phyloP scores from a whole-genome alignment of 2,113 vertebrate genomes.

The Lethenteron reissneri region DNA sequence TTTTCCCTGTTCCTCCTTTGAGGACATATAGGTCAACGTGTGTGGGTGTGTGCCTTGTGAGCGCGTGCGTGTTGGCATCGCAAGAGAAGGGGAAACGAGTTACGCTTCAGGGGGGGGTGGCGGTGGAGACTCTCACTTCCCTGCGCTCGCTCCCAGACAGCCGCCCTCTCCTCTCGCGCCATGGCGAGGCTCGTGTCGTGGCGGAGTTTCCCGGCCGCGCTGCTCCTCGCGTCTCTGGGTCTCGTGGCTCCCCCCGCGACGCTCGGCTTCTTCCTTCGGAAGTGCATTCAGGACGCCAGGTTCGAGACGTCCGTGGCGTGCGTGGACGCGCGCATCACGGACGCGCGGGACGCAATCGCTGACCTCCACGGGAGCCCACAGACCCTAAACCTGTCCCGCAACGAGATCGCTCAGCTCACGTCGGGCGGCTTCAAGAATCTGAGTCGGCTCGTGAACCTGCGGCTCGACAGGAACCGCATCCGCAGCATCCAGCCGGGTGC shows the following conservation, averaged over 20 bases:
- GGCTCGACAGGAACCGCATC: conserved; percentile 22
- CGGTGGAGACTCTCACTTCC: too few species aligned
- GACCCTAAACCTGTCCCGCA: conserved; percentile 17
- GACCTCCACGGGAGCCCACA: conserved; percentile 20
- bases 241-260: conserved; percentile 11
- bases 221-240: neutral
- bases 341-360: conserved; percentile 12
- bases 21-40: too few species aligned
- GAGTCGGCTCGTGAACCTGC: conserved; percentile 16
- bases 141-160: too few species aligned
- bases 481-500: conserved; percentile 15
- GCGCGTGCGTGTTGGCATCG: too few species aligned
- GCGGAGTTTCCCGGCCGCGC: too few species aligned
- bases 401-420: conserved; percentile 11
- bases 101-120: too few species aligned
- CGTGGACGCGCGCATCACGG: conserved; percentile 12
- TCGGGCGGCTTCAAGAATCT: conserved; percentile 17
- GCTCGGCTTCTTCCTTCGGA: conserved; percentile 26
- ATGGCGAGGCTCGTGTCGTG: too few species aligned
- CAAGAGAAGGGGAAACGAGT: too few species aligned
- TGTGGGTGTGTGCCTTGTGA: too few species aligned
- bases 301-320: conserved; percentile 20
- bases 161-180: too few species aligned
- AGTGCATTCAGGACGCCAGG: conserved; percentile 24
- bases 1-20: too few species aligned